Percentiles rank a stretch among this genome's conserved stretches.
phyloP scores from a whole-genome alignment of 2,113 vertebrate genomes.

The Pogonocichla stellata region DNA sequence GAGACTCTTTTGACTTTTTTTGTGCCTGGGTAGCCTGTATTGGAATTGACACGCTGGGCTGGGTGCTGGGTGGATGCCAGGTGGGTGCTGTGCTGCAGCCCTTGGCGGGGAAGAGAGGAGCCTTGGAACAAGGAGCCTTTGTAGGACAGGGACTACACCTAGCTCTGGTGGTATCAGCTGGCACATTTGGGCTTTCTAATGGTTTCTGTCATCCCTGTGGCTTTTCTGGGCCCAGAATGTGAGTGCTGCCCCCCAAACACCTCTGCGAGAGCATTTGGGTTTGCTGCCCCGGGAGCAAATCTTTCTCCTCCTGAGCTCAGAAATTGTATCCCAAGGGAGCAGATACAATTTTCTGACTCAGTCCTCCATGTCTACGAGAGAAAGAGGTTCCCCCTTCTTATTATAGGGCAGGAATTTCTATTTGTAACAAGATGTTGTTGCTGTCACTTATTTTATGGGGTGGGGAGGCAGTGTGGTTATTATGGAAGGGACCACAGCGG shows the following conservation, averaged over 20 bases:
- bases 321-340: neutral
- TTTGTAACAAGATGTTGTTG: neutral
- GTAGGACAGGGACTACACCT: neutral
- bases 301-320: neutral
- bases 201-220: neutral
- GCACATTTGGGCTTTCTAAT: neutral
- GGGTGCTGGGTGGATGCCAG: neutral
- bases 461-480: neutral
- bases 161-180: neutral
- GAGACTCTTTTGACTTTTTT: neutral
- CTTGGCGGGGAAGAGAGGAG: neutral
- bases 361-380: neutral
- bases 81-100: neutral
- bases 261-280: neutral
- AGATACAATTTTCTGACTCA: neutral
- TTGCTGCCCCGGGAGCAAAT: neutral
- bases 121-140: neutral
- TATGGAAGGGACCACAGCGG: neutral
- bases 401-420: neutral
- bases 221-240: fast-evolving
- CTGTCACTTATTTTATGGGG: neutral
- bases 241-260: neutral
- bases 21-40: fast-evolving
- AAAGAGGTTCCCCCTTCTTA: neutral
- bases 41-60: fast-evolving